phyloP scores from a whole-genome alignment of 1,140 invertebrate genomes.

The Pinna nobilis region DNA sequence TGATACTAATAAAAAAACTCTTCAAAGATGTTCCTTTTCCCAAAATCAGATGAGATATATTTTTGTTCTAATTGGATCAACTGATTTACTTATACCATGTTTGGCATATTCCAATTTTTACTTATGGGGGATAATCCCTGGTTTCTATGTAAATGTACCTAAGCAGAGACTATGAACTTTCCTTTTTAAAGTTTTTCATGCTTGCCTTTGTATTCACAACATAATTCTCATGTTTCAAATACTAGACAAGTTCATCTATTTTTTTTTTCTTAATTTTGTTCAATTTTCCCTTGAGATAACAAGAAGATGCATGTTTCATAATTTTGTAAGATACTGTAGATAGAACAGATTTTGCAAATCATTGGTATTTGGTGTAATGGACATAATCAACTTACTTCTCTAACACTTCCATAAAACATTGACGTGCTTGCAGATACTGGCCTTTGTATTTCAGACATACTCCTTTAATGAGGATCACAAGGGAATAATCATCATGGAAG shows the following conservation, averaged over 20 bases:
- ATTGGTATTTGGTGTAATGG: neutral
- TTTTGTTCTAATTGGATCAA: too few species aligned
- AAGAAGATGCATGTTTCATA: neutral
- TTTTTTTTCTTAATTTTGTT: neutral
- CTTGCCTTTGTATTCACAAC: too few species aligned
- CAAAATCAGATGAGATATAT: too few species aligned
- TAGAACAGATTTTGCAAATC: neutral
- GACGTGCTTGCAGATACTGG: slow-evolving; percentile 83
- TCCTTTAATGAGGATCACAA: slow-evolving; percentile 88
- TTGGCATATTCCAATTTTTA: too few species aligned
- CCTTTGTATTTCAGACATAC: slow-evolving; percentile 87
- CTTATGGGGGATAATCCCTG: too few species aligned
- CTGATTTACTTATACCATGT: too few species aligned
- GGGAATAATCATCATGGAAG: slow-evolving; percentile 85
- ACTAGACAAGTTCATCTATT: too few species aligned
- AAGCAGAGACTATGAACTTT: too few species aligned
- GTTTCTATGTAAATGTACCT: too few species aligned
- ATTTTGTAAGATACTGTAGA: neutral
- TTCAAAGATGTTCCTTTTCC: too few species aligned
- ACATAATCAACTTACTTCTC: slow-evolving; percentile 68
- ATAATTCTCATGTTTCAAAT: too few species aligned
- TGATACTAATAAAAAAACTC: neutral
- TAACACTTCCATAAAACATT: slow-evolving; percentile 83
- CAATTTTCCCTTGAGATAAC: neutral
- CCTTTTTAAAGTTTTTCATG: too few species aligned